phyloP scores from a whole-genome alignment of 2,888 invertebrate genomes.

The Drosophila niveifrons region DNA sequence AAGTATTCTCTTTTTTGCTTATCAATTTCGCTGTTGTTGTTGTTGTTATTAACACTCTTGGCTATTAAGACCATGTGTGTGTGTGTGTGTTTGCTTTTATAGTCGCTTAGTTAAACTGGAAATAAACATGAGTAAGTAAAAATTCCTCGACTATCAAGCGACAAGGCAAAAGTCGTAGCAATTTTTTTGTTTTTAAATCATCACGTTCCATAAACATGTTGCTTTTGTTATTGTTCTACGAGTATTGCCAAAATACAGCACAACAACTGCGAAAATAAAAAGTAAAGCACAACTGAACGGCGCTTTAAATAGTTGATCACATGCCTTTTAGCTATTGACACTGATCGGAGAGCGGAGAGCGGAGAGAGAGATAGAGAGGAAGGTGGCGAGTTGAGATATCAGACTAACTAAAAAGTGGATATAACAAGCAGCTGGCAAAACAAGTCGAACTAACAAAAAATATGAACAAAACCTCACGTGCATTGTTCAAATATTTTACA shows the following conservation, averaged over 20 bases:
- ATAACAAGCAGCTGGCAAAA: background rate
- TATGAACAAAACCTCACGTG: background rate
- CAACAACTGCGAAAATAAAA: conserved; percentile 15
- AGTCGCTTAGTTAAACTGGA: conserved; percentile 70
- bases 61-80: conserved; percentile 28
- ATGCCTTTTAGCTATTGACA: background rate
- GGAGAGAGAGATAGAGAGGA: background rate
- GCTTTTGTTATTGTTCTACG: conserved; percentile 20
- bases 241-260: background rate
- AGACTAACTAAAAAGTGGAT: conserved; percentile 1
- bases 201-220: conserved; percentile 72
- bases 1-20: conserved; percentile 35
- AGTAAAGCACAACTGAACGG: conserved; percentile 2
- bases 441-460: background rate
- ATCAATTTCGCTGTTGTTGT: conserved; percentile 56
- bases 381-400: background rate
- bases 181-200: conserved; percentile 53
- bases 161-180: conserved; percentile 26
- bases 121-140: conserved; percentile 74
- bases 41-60: conserved; percentile 24
- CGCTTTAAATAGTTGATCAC: conserved; percentile 32
- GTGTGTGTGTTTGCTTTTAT: conserved; percentile 46
- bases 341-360: background rate
- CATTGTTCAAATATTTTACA: background rate
- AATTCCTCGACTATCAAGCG: conserved; percentile 69